Conservation (phyloP, 92 coral and sea anemone genomes). For the Actinernus sp. region DNA sequence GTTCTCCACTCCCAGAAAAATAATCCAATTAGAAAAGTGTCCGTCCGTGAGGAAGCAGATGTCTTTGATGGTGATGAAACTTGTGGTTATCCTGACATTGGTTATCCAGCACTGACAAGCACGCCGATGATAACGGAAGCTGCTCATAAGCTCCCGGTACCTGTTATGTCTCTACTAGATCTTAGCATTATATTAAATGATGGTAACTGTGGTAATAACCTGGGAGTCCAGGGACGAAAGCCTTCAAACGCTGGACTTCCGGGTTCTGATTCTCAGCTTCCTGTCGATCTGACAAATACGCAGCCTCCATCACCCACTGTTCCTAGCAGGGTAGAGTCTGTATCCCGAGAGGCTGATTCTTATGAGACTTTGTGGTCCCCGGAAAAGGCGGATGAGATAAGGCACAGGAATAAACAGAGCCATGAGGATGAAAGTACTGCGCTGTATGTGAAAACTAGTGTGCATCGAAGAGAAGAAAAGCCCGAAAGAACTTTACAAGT, state of each 20-base stretch:
- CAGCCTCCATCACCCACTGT: slow-evolving; percentile 31
- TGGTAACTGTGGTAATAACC: too few species aligned
- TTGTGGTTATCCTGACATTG: slow-evolving; percentile 38
- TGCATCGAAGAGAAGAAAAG: too few species aligned
- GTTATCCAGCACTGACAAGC: slow-evolving; percentile 78
- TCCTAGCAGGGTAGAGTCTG: slow-evolving; percentile 2
- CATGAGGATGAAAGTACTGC: too few species aligned
- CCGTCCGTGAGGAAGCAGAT: too few species aligned
- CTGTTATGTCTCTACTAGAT: slow-evolving; percentile 1
- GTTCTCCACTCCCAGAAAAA: neutral
- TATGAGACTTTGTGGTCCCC: neutral
- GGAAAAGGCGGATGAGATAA: too few species aligned
- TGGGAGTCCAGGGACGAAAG: neutral
- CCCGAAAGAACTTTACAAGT: too few species aligned
- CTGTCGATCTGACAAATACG: slow-evolving; percentile 23
- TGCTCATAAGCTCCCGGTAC: neutral
- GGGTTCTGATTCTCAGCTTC: slow-evolving; percentile 37
- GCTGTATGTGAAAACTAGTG: too few species aligned
- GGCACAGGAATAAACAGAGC: too few species aligned
- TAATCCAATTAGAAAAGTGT: too few species aligned
- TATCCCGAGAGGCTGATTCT: neutral
- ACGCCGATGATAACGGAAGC: slow-evolving; percentile 48
- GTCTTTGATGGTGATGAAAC: slow-evolving; percentile 19
- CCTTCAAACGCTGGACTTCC: slow-evolving; percentile 6
- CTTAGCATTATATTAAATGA: slow-evolving; percentile 17